These are phyloP conservation scores for Vultur gryphus DNA, from an alignment of 2,797 vertebrate genomes.

Conservation along the genomic window DNA sequence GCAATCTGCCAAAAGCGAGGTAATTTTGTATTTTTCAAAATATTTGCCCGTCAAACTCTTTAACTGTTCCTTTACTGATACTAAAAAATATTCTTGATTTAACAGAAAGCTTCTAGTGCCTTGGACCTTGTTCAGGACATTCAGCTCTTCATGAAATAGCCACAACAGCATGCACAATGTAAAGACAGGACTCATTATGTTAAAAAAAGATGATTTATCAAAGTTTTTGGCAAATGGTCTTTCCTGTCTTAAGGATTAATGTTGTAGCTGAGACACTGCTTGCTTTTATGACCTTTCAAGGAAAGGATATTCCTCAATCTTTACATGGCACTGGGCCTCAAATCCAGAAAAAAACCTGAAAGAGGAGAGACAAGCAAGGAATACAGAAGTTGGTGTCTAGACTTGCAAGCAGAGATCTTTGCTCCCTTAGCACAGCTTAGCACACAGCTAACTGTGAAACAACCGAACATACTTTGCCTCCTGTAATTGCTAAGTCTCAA, in stretches of 20 bases:
- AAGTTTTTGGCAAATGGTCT: neutral
- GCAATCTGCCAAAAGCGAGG: slow-evolving; percentile 25
- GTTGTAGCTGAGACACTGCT: neutral
- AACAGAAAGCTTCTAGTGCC: neutral
- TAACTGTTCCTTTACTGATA: neutral
- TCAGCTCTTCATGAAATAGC: neutral
- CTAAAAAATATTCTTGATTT: neutral
- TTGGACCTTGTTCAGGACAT: neutral
- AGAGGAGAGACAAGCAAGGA: neutral
- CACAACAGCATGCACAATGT: neutral
- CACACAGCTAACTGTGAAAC: neutral
- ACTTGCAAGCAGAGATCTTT: neutral
- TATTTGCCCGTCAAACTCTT: neutral
- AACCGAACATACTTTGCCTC: neutral
- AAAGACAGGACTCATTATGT: neutral
- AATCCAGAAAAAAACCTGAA: neutral
- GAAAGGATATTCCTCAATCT: neutral
- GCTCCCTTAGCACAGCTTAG: neutral
- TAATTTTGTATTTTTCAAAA: neutral
- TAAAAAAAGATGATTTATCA: neutral
- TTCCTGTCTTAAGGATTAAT: neutral
- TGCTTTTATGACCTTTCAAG: neutral
- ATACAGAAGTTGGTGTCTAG: neutral
- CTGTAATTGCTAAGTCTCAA: neutral
- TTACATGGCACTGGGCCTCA: neutral